Evolutionary conservation across 2,888 invertebrate species (phyloP), one percentile per base, ranked within the genome.

Genomic region (Cheilosia scutellata): DNA sequence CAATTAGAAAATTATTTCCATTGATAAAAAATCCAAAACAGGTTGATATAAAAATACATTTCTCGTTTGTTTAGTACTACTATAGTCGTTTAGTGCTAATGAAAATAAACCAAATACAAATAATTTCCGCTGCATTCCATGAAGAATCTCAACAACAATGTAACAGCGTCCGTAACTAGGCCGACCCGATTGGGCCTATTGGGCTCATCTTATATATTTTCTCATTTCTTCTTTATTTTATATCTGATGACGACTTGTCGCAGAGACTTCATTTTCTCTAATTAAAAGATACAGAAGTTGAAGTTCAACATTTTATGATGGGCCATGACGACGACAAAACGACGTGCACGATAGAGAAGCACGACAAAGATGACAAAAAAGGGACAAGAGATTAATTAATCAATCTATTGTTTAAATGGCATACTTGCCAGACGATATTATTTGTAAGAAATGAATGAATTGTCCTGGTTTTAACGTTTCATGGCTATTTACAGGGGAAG

Each of bases 261-360:
- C 42, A 68, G 49, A 72, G 44, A 57, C 66, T 77, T 68, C 37
- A 62, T 77, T 72, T 76, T 82, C 51, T 72, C 44, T 82, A 86
- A 86, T 82, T 72, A 86, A 68, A 83, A 75, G 68, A 71, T 55
- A 82, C 71, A 57, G 16, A 44, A 86, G 76, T 68, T 86, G 86
- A 86, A 82, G 86, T 86, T 86, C 86, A 82, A 57, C 82, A 76
- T 86, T 86, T 72, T 66, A 65, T 80, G 53, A 66, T 68, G 63
- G 40, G 53, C 53, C 44, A 60, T 62, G 55, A 55, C 47, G 33
- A 42, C 29, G 29, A 72, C 47, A 29, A 63, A 29, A 65, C 51
- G 31, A 33, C n/a, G 47, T 44, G 25, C n/a, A 55, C 27, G 49
- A 11, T 16, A 33, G 47, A 55, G 20, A 3, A 42, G 37, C 31